phyloP scores from a whole-genome alignment of 1,140 invertebrate genomes.

The Chironomus tepperi region DNA sequence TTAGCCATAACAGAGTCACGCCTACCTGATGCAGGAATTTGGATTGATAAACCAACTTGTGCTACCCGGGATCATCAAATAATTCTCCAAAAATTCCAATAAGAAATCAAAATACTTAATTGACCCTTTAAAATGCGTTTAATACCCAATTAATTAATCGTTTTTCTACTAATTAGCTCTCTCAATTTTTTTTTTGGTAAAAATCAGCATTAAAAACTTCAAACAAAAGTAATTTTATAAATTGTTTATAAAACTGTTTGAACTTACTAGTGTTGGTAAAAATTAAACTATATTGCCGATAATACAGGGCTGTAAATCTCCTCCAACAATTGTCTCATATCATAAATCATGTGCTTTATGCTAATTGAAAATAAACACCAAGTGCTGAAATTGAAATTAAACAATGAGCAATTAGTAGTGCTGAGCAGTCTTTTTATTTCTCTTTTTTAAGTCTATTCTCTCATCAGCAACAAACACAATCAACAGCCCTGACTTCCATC shows the following conservation, averaged over 20 bases:
- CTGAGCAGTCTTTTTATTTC: not conserved
- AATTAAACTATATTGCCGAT: too few relatives aligned
- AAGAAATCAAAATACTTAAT: too few relatives aligned
- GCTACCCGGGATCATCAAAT: too few relatives aligned
- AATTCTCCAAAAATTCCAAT: too few relatives aligned
- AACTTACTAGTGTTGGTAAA: not conserved
- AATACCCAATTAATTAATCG: too few relatives aligned
- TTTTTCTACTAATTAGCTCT: too few relatives aligned
- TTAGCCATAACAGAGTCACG: too few relatives aligned
- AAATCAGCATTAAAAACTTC: not conserved
- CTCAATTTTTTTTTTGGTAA: not conserved
- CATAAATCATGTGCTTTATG: slow-evolving; percentile 2
- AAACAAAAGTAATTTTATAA: not conserved
- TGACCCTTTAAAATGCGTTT: too few relatives aligned
- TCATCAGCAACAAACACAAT: not conserved
- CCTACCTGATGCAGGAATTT: too few relatives aligned
- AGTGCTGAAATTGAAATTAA: too few relatives aligned
- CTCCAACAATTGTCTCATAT: not conserved
- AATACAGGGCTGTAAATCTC: not conserved
- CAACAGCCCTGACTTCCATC: slow-evolving; percentile 15
- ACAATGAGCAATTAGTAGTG: slow-evolving; percentile 1
- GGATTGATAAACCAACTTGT: too few relatives aligned
- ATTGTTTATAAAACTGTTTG: not conserved
- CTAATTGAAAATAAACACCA: not conserved
- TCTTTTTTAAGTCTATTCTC: not conserved